Conservation (phyloP, 2,113 vertebrate genomes). For the Pithys albifrons region DNA sequence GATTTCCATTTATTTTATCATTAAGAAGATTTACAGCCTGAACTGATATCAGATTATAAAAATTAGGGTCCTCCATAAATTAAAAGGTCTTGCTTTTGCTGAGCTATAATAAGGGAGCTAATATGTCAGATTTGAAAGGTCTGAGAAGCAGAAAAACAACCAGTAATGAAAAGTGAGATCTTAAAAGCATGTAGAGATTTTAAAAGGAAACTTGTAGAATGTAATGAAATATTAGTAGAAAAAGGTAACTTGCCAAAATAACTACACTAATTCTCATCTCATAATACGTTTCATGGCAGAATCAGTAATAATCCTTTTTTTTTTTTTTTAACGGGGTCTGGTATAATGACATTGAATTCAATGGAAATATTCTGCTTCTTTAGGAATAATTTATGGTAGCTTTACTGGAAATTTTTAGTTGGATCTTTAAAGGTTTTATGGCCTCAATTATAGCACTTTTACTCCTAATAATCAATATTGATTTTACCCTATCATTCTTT, state of each 20-base stretch:
- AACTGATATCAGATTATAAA: conserved; percentile 61
- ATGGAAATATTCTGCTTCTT: conserved; percentile 73
- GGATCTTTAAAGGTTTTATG: conserved; percentile 77
- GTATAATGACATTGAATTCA: conserved; percentile 66
- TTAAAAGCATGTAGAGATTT: conserved; percentile 61
- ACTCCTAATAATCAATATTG: conserved; percentile 78
- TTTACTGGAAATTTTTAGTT: conserved; percentile 77
- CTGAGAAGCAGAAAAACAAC: conserved; percentile 36
- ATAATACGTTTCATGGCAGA: conserved; percentile 41
- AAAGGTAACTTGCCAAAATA: conserved; percentile 65
- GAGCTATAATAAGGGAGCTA: conserved; percentile 41
- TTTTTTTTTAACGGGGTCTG: not conserved
- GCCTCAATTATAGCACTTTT: conserved; percentile 74
- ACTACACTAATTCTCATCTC: conserved; percentile 6
- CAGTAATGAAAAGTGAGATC: conserved; percentile 50
- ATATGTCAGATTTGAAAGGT: conserved; percentile 30
- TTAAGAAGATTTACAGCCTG: conserved; percentile 65
- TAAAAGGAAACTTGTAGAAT: conserved; percentile 39
- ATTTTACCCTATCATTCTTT: conserved; percentile 68
- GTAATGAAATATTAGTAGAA: conserved; percentile 58
- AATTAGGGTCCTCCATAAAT: conserved; percentile 63
- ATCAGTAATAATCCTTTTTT: conserved; percentile 42
- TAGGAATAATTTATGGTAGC: conserved; percentile 73
- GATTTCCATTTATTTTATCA: conserved; percentile 65
- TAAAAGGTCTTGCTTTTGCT: conserved; percentile 63